Percentiles rank a stretch among this genome's conserved stretches.
Conservation (phyloP, 2,888 invertebrate species). For the Hermaeophaga mercurialis region DNA sequence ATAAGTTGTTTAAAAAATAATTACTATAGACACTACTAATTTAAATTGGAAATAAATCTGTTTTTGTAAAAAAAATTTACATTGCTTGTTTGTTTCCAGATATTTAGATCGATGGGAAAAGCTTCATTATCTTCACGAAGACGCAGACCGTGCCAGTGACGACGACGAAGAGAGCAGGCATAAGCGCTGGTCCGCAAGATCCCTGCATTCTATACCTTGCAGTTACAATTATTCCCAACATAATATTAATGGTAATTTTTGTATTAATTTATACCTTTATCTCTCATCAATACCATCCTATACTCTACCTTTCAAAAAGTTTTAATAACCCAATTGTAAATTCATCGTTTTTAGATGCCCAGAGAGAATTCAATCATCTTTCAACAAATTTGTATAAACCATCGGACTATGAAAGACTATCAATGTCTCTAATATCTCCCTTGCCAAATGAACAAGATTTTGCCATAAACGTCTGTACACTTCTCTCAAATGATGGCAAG, state of each 20-base stretch:
- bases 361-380: slow-evolving; percentile 69
- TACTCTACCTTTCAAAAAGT: too few species aligned
- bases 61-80: too few species aligned
- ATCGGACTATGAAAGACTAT: slow-evolving; percentile 83
- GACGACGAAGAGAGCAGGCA: slow-evolving; percentile 79
- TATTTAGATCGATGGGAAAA: slow-evolving; percentile 88
- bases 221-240: slow-evolving; percentile 81
- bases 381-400: slow-evolving; percentile 70
- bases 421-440: slow-evolving; percentile 92
- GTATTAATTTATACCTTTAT: too few species aligned
- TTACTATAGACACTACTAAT: too few species aligned
- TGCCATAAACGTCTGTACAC: slow-evolving; percentile 94
- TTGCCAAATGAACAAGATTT: slow-evolving; percentile 99
- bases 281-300: too few species aligned
- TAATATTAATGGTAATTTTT: slow-evolving; percentile 67
- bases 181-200: slow-evolving; percentile 68
- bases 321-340: too few species aligned
- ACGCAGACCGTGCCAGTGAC: slow-evolving; percentile 78
- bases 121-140: slow-evolving; percentile 86
- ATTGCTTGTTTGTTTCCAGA: too few species aligned
- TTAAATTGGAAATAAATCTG: too few species aligned
- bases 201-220: slow-evolving; percentile 71
- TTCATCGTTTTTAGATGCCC: slow-evolving; percentile 58
- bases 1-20: too few species aligned
- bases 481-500: slow-evolving; percentile 92